Conservation (phyloP, 53 echinoderm and acorn worm genomes). For the Crossaster papposus region DNA sequence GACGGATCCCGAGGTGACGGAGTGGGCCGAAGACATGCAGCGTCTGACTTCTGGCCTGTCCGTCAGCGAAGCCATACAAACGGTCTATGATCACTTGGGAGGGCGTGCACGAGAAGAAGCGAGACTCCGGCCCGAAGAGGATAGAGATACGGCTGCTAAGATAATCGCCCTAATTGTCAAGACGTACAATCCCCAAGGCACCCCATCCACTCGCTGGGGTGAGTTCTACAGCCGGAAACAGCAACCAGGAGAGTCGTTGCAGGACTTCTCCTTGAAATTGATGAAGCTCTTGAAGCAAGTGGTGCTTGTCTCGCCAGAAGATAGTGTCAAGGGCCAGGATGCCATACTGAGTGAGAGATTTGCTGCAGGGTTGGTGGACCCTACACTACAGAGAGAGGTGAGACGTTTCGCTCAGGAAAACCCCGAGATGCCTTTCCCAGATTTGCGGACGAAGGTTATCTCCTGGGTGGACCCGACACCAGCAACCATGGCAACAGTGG, state of each 20-base stretch:
- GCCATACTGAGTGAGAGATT: neutral
- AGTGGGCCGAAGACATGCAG: conserved; percentile 5
- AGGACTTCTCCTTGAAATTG: conserved; percentile 5
- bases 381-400: conserved; percentile 19
- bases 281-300: neutral
- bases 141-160: neutral
- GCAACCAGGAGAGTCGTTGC: neutral
- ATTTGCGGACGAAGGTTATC: neutral
- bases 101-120: neutral
- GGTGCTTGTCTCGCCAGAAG: neutral
- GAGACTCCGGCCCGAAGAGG: neutral
- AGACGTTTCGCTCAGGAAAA: neutral
- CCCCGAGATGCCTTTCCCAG: neutral
- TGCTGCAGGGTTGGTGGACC: neutral
- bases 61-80: neutral
- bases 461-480: neutral
- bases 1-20: neutral
- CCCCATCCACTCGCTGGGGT: neutral
- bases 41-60: neutral
- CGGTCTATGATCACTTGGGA: neutral
- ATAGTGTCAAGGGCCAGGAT: neutral
- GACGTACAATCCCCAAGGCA: neutral
- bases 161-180: neutral
- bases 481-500: neutral
- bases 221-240: conserved; percentile 5